Evolutionary conservation across 2,113 vertebrate species (phyloP), one percentile per base, ranked within the genome.

Genomic region (Sarotherodon lohbergeri): DNA sequence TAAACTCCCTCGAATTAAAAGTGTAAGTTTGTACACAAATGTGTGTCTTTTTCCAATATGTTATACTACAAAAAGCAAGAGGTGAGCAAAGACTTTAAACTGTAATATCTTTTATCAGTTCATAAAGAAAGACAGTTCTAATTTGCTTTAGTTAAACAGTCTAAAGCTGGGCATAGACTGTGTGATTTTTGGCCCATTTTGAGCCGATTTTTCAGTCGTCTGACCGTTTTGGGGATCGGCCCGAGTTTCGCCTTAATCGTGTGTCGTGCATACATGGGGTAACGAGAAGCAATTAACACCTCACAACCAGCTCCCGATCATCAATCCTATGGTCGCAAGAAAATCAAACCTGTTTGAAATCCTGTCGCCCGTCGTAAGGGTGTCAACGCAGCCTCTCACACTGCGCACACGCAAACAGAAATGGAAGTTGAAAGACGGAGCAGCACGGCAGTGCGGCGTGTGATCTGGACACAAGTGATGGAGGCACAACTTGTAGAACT

Each of bases 231-330:
- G 24, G 24, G 1, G 56, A 59, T 59, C 4, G 2, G 55, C 55
- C 55, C 2, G 14, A 29, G 56, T 59, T 24, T 29, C 5, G 13
- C 2, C 56, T 59, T 59, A 59, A 59, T 17, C 17, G 57, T 32
- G 29, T 61, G 8, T 61, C 27, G 0, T 61, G 1, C 9, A 17
- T 0, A 59, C 1, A 1, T 59, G 13, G 13, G 56, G 56, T 29
- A 2, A 59, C 4, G 13, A 29, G 27, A 57, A 57, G 56, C 13
- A 0, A 55, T 55, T 55, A 55, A 24, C 5, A 29, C 13, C 24
- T 5, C 13, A 57, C 24, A 2, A 57, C 24, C 56, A 29, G 13
- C 56, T 59, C 7, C 24, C 0, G 24, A 59, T 57, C 24, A 59
- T 29, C 24, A 57, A 3, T 16, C 24, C 13, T 29, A 16, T 57